phyloP scores from a whole-genome alignment of 2,113 vertebrate genomes.

The Scopus umbretta region DNA sequence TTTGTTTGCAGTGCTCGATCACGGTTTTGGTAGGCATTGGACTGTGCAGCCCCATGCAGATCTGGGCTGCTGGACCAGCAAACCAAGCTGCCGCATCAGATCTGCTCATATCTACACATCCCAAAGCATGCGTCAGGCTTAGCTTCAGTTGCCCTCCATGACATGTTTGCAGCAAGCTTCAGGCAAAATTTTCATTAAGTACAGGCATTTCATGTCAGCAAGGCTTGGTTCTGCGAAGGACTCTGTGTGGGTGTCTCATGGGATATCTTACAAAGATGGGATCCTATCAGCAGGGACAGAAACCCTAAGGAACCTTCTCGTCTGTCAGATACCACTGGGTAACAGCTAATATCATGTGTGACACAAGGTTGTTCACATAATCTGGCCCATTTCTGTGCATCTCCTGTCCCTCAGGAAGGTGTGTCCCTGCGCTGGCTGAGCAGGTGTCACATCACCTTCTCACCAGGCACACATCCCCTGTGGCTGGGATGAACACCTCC shows the following conservation, averaged over 20 bases:
- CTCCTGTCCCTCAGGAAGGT: not conserved
- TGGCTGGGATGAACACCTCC: not conserved
- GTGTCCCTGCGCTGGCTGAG: not conserved
- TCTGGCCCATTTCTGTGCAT: not conserved
- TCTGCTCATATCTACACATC: not conserved
- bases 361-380: not conserved
- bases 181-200: not conserved
- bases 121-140: not conserved
- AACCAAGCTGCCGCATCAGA: not conserved
- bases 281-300: not conserved
- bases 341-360: not conserved
- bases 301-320: not conserved
- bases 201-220: not conserved
- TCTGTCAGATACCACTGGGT: not conserved
- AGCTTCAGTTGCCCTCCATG: not conserved
- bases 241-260: not conserved
- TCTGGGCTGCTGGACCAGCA: not conserved
- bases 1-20: not conserved
- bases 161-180: not conserved
- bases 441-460: rapidly evolving
- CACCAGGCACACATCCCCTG: not conserved
- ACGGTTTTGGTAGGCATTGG: not conserved
- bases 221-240: not conserved
- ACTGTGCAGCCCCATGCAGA: not conserved
- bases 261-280: not conserved